Conservation (phyloP, 2,888 invertebrate species). For the Phorcus lineatus region DNA sequence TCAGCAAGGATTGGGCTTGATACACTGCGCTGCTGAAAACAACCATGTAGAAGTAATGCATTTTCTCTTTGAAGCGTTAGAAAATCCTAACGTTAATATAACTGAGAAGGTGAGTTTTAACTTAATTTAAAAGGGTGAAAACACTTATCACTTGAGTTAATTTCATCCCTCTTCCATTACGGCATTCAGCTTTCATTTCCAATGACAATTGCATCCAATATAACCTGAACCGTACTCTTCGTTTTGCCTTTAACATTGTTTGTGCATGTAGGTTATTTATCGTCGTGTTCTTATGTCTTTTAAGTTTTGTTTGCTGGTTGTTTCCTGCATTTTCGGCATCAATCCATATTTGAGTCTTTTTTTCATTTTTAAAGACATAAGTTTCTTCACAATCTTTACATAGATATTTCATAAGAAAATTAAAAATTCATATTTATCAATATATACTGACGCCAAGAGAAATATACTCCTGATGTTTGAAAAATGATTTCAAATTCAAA, state of each 20-base stretch:
- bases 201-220: background rate
- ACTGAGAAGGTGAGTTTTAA: conserved; percentile 78
- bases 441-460: no score
- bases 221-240: background rate
- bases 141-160: no score
- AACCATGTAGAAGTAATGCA: conserved; percentile 82
- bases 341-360: background rate
- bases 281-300: background rate
- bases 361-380: no score
- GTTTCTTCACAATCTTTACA: no score
- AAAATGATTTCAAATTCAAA: no score
- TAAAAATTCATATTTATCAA: no score
- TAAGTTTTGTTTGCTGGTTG: background rate
- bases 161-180: no score
- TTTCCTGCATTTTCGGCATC: background rate
- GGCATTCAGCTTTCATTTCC: background rate
- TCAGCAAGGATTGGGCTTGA: conserved; percentile 78
- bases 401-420: no score
- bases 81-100: conserved; percentile 79
- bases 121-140: no score
- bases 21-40: conserved; percentile 87
- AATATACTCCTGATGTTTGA: no score
- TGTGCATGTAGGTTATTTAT: background rate
- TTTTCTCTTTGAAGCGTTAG: conserved; percentile 82
- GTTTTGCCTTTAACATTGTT: background rate